Conservation (phyloP, 2,888 invertebrate genomes). For the Aspidiotus rigidus region DNA sequence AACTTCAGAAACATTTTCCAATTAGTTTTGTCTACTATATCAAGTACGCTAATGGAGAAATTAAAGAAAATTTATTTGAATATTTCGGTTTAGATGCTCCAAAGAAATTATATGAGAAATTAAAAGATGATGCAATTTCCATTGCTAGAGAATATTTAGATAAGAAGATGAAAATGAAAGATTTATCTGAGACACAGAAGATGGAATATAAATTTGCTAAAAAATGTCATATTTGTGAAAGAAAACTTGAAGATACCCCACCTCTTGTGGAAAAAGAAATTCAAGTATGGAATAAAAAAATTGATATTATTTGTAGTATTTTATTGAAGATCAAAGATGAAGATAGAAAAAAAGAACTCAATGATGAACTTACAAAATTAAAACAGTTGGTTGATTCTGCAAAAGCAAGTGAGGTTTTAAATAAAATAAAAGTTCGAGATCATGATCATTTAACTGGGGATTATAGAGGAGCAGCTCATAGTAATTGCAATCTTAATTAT, state of each 20-base stretch:
- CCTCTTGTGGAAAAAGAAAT: constrained; percentile 6
- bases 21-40: constrained; percentile 7
- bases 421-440: constrained; percentile 8
- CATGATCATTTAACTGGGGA: constrained; percentile 12
- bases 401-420: constrained; percentile 4
- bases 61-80: constrained; percentile 6
- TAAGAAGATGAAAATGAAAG: constrained; percentile 4
- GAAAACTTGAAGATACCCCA: constrained; percentile 7
- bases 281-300: constrained; percentile 6
- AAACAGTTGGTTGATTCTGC: constrained; percentile 3
- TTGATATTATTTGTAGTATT: constrained; percentile 7
- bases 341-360: too few species aligned
- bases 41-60: constrained; percentile 7
- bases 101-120: not conserved
- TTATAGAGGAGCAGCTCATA: constrained; percentile 12
- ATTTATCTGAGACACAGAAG: constrained; percentile 5
- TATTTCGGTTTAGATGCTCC: constrained; percentile 5
- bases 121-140: not conserved
- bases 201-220: constrained; percentile 6
- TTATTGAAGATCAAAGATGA: constrained; percentile 1
- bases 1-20: constrained; percentile 6
- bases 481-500: constrained; percentile 16
- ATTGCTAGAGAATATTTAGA: constrained; percentile 7
- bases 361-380: constrained; percentile 2
- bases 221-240: constrained; percentile 7